These are phyloP conservation scores for Micromys minutus DNA, from an alignment of 2,113 vertebrate species.

Conservation along the genomic window DNA sequence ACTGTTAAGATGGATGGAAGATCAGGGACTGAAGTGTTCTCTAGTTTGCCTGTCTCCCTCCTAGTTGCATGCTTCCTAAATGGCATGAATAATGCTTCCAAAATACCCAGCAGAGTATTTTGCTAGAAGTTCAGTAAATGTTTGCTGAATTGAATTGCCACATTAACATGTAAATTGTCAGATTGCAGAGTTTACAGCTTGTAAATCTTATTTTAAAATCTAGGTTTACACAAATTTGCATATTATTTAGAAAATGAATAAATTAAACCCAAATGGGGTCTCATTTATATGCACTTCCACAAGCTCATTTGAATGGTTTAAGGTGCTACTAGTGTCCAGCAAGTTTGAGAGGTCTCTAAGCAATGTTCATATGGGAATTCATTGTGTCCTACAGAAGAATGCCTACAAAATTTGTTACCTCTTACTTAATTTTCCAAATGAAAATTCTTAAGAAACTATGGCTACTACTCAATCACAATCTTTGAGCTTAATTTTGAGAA, in stretches of 20 bases:
- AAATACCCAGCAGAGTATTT: constrained; percentile 35
- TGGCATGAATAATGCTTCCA: not conserved
- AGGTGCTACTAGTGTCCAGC: not conserved
- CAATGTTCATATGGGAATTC: not conserved
- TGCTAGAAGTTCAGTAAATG: constrained; percentile 65
- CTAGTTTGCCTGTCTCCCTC: not conserved
- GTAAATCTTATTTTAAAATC: constrained; percentile 74
- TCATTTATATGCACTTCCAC: constrained; percentile 57
- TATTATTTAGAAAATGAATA: constrained; percentile 74
- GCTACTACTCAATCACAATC: constrained; percentile 1
- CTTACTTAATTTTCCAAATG: not conserved
- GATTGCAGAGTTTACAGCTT: constrained; percentile 56
- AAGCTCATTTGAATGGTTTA: constrained; percentile 34
- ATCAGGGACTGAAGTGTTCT: not conserved
- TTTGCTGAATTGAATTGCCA: constrained; percentile 69
- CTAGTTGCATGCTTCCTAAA: not conserved
- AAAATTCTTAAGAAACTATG: not conserved
- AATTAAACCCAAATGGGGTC: constrained; percentile 57
- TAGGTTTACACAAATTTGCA: constrained; percentile 70
- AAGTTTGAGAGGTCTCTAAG: not conserved
- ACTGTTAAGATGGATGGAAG: not conserved
- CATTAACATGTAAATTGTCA: constrained; percentile 76
- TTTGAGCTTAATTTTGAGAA: not conserved
- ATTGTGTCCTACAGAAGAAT: not conserved
- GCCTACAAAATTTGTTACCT: not conserved